Conservation (phyloP, 2,113 vertebrate genomes). For the Stegostoma tigrinum region DNA sequence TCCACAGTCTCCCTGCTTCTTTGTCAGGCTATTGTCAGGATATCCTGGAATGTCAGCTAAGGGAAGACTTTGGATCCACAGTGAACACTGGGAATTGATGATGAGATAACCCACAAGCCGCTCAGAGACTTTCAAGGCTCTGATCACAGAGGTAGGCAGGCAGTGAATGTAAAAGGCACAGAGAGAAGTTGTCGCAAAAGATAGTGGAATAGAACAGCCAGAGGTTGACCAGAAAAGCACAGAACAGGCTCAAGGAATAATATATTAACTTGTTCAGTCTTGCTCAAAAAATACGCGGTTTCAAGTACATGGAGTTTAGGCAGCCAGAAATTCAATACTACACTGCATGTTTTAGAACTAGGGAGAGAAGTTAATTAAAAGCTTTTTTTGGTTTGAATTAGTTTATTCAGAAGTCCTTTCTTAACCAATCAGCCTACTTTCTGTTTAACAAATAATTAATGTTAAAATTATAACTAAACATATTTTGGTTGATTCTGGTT, state of each 20-base stretch:
- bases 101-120: background rate
- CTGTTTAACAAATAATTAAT: background rate
- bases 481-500: background rate
- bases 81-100: background rate
- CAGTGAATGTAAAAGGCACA: background rate
- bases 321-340: background rate
- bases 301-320: background rate
- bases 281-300: background rate
- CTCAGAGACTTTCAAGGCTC: background rate
- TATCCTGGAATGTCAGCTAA: background rate
- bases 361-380: background rate
- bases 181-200: background rate
- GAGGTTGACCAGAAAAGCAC: background rate
- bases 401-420: background rate
- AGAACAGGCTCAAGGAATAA: background rate
- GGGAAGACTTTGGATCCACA: background rate
- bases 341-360: background rate
- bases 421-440: background rate
- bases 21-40: background rate
- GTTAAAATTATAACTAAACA: background rate
- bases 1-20: background rate
- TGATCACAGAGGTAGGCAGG: background rate
- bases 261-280: background rate
- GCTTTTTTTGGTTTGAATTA: background rate
- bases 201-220: background rate